Conservation (phyloP, 2,113 vertebrate species). For the Silurus glanis region DNA sequence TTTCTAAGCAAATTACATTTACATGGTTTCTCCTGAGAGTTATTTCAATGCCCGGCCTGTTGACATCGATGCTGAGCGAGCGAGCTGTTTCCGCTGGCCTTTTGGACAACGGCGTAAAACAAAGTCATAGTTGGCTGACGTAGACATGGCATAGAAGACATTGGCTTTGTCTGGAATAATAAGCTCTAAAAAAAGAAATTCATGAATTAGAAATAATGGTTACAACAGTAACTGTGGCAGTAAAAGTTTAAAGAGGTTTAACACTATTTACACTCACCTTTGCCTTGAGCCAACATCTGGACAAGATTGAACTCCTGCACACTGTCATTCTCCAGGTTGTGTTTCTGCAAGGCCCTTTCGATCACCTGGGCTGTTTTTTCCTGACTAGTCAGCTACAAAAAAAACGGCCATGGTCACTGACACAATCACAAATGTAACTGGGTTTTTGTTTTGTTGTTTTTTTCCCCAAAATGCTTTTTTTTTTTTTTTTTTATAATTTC, state of each 20-base stretch:
- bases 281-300: slow-evolving; percentile 76
- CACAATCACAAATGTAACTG: background rate
- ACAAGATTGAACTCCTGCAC: slow-evolving; percentile 75
- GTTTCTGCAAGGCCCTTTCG: slow-evolving; percentile 82
- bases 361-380: slow-evolving; percentile 84
- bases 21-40: background rate
- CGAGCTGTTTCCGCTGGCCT: slow-evolving; percentile 56
- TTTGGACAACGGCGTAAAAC: slow-evolving; percentile 72
- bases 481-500: background rate
- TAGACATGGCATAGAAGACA: slow-evolving; percentile 88
- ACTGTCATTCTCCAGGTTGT: slow-evolving; percentile 73
- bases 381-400: slow-evolving; percentile 82
- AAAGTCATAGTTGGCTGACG: slow-evolving; percentile 80
- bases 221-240: background rate
- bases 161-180: slow-evolving; percentile 86
- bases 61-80: slow-evolving; percentile 48
- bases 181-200: slow-evolving; percentile 72
- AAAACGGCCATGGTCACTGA: background rate
- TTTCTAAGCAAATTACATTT: background rate
- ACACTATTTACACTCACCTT: slow-evolving; percentile 71
- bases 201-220: background rate
- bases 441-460: background rate
- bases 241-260: background rate
- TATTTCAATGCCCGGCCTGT: slow-evolving; percentile 42
- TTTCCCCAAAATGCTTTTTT: background rate